A percentile compares a stretch with the other conserved stretches of the same genome.
These are phyloP conservation scores for Lysandra coridon DNA, from an alignment of 2,888 invertebrate species.

Conservation along the genomic window DNA sequence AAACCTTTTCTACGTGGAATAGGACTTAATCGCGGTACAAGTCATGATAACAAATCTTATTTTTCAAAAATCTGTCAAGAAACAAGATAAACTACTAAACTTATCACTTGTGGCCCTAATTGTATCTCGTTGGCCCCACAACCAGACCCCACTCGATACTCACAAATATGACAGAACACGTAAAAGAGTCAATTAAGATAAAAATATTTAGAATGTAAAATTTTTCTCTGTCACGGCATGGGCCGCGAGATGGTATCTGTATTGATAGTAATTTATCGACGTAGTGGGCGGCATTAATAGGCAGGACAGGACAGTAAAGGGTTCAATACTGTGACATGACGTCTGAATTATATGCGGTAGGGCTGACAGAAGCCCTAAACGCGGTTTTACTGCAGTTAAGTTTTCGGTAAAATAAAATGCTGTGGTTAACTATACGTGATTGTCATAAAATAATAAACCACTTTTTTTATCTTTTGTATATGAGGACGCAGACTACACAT, in stretches of 20 bases:
- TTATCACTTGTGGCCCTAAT: not conserved
- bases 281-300: constrained; percentile 48
- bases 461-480: no score
- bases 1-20: no score
- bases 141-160: not conserved
- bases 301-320: constrained; percentile 47
- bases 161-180: constrained; percentile 18
- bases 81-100: not conserved
- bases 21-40: not conserved
- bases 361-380: constrained; percentile 33
- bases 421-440: no score
- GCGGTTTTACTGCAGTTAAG: no score
- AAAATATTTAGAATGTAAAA: constrained; percentile 40
- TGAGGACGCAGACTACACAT: no score
- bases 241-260: constrained; percentile 40
- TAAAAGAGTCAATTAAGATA: constrained; percentile 33
- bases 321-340: constrained; percentile 47
- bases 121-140: constrained; percentile 5
- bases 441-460: no score
- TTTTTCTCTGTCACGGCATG: constrained; percentile 37
- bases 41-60: not conserved
- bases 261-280: constrained; percentile 51
- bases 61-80: not conserved
- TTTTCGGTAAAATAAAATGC: no score
- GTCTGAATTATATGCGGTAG: constrained; percentile 44